Conservation (phyloP, 2,888 invertebrate genomes). For the Oscheius sp. region DNA sequence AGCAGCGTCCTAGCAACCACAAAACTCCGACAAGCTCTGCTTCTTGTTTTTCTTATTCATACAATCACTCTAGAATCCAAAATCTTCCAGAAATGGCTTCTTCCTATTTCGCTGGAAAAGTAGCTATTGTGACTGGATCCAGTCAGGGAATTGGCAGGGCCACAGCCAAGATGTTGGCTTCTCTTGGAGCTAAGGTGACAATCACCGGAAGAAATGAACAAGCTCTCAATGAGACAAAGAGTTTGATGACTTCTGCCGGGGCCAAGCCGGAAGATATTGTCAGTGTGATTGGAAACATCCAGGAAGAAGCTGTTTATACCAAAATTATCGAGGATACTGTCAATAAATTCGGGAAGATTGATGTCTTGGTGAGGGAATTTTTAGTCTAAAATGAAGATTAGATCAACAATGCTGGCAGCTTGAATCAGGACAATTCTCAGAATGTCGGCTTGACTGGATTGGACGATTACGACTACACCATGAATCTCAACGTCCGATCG, state of each 20-base stretch:
- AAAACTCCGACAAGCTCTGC: too few relatives aligned
- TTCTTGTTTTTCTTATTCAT: too few relatives aligned
- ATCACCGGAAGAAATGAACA: conserved; percentile 39
- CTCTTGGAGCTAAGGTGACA: conserved; percentile 42
- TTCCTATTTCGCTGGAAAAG: background rate
- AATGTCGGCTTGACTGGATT: conserved; percentile 29
- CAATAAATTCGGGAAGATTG: background rate
- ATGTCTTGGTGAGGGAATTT: background rate
- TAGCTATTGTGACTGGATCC: conserved; percentile 31
- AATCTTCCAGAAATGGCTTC: too few relatives aligned
- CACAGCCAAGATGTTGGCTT: conserved; percentile 34
- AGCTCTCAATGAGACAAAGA: conserved; percentile 25
- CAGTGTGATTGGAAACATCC: background rate
- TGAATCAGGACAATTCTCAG: background rate
- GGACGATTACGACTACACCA: conserved; percentile 20
- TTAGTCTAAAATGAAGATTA: background rate
- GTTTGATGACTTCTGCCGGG: background rate
- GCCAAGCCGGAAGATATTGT: background rate
- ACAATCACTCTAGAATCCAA: too few relatives aligned
- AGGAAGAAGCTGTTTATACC: background rate
- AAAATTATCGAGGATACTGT: background rate
- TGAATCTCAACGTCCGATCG: conserved; percentile 22
- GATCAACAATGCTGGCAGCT: conserved; percentile 32
- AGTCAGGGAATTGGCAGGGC: conserved; percentile 42
- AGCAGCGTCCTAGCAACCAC: too few relatives aligned